A percentile compares a stretch with the other conserved stretches of the same genome.
phyloP scores from a whole-genome alignment of 2,113 vertebrate species.

The Galemys pyrenaicus region DNA sequence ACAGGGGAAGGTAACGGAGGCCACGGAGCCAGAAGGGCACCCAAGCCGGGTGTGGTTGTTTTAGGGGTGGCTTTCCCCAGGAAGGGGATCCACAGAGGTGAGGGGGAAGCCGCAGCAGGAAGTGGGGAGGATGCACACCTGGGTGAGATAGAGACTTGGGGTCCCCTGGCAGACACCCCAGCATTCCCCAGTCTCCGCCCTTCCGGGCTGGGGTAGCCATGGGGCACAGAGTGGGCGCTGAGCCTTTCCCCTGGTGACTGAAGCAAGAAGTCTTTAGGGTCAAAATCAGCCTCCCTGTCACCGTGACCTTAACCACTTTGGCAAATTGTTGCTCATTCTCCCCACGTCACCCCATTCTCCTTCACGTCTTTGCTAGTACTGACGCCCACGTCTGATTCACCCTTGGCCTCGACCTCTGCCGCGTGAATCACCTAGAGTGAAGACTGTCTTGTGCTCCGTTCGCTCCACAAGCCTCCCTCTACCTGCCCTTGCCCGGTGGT shows the following conservation, averaged over 20 bases:
- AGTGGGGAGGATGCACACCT: too few species aligned
- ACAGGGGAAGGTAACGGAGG: too few species aligned
- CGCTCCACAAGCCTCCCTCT: neutral
- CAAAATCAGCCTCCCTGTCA: neutral
- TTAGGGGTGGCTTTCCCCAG: neutral
- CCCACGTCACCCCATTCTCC: neutral
- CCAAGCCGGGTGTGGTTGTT: neutral
- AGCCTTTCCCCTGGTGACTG: neutral
- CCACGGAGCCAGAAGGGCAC: too few species aligned
- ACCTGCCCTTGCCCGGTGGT: neutral
- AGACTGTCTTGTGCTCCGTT: neutral
- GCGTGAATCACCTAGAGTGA: neutral
- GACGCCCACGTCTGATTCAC: fast-evolving
- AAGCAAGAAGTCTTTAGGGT: neutral
- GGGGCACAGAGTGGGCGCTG: neutral
- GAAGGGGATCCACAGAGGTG: neutral
- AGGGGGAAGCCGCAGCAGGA: neutral
- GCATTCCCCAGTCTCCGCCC: neutral
- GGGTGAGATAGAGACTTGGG: neutral
- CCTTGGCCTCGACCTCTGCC: neutral
- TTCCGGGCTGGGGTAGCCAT: fast-evolving
- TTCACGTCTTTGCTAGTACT: neutral
- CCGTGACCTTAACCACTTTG: neutral
- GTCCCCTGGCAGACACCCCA: fast-evolving
- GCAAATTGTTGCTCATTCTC: neutral